Conservation (phyloP, 2,797 vertebrate genomes). For the Atherinosoma microstoma region DNA sequence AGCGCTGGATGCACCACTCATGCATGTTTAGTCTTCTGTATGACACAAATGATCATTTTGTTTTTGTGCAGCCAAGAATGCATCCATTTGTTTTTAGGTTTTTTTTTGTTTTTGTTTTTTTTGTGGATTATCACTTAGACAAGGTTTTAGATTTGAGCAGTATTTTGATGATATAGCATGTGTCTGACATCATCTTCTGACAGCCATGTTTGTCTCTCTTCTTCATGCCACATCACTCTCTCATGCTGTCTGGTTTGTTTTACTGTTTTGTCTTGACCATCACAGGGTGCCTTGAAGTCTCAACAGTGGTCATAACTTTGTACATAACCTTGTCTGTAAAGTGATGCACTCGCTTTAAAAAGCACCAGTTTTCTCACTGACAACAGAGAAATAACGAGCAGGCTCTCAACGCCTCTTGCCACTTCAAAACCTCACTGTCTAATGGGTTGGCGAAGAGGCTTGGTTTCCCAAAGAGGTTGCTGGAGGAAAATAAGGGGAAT, state of each 20-base stretch:
- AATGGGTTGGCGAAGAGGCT: constrained; percentile 59
- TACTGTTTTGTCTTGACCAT: constrained; percentile 40
- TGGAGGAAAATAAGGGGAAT: constrained; percentile 38
- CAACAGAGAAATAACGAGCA: constrained; percentile 71
- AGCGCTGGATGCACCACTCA: constrained; percentile 5
- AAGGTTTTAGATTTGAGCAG: neutral
- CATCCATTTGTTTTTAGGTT: neutral
- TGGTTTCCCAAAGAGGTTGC: constrained; percentile 49
- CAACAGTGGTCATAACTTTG: constrained; percentile 51
- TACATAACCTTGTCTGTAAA: constrained; percentile 65
- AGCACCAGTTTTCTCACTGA: constrained; percentile 62
- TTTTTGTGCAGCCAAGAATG: neutral
- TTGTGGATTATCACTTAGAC: neutral
- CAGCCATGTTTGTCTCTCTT: neutral
- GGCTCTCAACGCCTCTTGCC: constrained; percentile 49
- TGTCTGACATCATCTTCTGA: neutral
- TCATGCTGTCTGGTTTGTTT: constrained; percentile 39
- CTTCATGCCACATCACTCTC: constrained; percentile 8
- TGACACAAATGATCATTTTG: neutral
- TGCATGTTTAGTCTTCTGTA: neutral
- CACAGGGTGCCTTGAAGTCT: constrained; percentile 49
- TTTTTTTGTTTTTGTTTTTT: neutral
- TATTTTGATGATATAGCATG: neutral
- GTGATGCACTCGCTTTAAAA: constrained; percentile 58
- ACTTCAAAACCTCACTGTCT: constrained; percentile 68